These are phyloP conservation scores for Hydraecia micacea DNA, from an alignment of 2,888 invertebrate genomes.

Conservation along the genomic window DNA sequence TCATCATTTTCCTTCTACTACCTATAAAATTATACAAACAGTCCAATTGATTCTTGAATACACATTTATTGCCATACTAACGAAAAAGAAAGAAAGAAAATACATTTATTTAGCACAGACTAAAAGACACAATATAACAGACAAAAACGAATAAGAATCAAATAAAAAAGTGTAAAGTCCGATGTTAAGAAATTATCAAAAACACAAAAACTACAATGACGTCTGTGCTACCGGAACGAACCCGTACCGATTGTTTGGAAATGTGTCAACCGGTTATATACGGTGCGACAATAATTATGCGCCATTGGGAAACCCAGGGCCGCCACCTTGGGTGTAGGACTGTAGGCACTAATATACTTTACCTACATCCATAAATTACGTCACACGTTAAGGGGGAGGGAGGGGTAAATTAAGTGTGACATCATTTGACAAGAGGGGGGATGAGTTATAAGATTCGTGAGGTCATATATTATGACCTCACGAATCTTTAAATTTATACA, in stretches of 20 bases:
- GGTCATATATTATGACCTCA: neutral
- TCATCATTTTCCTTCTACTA: too few relatives aligned
- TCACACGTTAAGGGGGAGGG: neutral
- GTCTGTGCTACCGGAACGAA: slow-evolving; percentile 42
- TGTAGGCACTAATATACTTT: neutral
- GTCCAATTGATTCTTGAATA: too few relatives aligned
- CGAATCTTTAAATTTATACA: too few relatives aligned
- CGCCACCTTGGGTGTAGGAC: slow-evolving; percentile 7
- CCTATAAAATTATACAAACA: too few relatives aligned
- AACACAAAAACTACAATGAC: slow-evolving; percentile 17
- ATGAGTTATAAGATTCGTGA: neutral
- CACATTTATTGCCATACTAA: too few relatives aligned
- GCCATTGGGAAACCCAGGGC: slow-evolving; percentile 47
- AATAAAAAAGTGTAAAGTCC: too few relatives aligned
- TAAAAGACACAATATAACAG: too few relatives aligned
- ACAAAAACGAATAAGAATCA: too few relatives aligned
- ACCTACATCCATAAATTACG: neutral
- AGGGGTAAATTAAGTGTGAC: neutral
- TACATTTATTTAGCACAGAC: too few relatives aligned
- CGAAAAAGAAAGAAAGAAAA: too few relatives aligned
- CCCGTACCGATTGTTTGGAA: slow-evolving; percentile 37
- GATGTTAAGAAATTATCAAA: too few relatives aligned
- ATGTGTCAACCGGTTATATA: slow-evolving; percentile 47
- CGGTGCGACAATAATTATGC: slow-evolving; percentile 8
- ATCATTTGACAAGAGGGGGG: neutral